A percentile compares a stretch with the other conserved stretches of the same genome.
Conservation (phyloP, 1,140 invertebrate species). For the Plutomurus gul region DNA sequence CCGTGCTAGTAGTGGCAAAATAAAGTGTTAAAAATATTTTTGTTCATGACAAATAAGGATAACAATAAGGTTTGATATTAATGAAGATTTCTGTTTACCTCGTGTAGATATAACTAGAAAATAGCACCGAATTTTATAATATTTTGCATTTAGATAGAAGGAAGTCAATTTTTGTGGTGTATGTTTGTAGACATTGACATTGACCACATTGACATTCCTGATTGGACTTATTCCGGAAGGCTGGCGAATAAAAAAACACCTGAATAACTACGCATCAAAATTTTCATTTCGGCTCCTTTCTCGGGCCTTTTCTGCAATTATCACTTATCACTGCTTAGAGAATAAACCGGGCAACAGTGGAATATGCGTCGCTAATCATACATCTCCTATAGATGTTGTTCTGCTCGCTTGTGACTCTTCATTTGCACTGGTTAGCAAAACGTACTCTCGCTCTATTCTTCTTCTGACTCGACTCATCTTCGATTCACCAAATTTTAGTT, state of each 20-base stretch:
- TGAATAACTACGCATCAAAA: constrained; percentile 79
- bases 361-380: constrained; percentile 99
- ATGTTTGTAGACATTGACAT: constrained; percentile 52
- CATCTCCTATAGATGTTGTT: constrained; percentile 96
- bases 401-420: constrained; percentile 96
- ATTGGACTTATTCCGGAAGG: constrained; percentile 82
- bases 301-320: constrained; percentile 82
- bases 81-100: too few species aligned
- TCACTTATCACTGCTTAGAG: constrained; percentile 84
- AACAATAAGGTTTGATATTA: too few species aligned
- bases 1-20: too few species aligned
- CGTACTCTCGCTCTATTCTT: too few species aligned
- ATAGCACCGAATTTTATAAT: too few species aligned
- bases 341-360: constrained; percentile 76
- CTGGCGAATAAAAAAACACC: constrained; percentile 67
- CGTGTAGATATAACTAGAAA: too few species aligned
- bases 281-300: constrained; percentile 88
- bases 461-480: too few species aligned
- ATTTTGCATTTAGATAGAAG: too few species aligned
- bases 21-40: too few species aligned
- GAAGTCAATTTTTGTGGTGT: neutral
- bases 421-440: constrained; percentile 91
- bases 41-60: too few species aligned
- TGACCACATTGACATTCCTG: constrained; percentile 78
- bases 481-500: too few species aligned